Evolutionary conservation across 2,113 vertebrate genomes (phyloP).

Genomic region (Phasianus colchicus): DNA sequence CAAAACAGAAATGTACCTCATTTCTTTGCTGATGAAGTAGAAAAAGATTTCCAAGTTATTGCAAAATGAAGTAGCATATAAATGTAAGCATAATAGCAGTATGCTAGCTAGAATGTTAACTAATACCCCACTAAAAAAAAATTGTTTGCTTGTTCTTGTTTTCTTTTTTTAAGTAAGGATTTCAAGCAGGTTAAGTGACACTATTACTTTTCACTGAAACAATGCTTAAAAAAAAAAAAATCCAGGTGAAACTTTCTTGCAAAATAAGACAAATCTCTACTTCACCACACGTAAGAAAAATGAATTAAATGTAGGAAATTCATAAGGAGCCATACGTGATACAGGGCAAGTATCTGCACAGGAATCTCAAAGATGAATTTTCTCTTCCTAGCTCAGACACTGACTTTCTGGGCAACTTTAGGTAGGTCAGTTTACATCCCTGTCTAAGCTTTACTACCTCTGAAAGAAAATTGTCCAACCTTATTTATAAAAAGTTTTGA

Average conservation of each 20-base stretch:
- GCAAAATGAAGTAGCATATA: background rate
- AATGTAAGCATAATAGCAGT: background rate
- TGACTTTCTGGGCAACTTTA: background rate
- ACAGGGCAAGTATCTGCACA: background rate
- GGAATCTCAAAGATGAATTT: background rate
- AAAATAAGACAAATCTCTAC: background rate
- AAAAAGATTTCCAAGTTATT: background rate
- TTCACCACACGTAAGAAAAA: background rate
- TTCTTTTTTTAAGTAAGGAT: background rate
- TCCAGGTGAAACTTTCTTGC: background rate
- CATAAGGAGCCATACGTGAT: background rate
- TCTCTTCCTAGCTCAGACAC: background rate
- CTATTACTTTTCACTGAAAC: background rate
- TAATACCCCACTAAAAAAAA: background rate
- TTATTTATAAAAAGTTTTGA: background rate
- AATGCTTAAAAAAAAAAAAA: background rate
- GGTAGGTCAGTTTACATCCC: background rate
- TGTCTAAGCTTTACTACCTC: background rate
- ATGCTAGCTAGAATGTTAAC: background rate
- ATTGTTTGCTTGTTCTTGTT: accelerated
- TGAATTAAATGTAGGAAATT: background rate
- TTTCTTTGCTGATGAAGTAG: background rate
- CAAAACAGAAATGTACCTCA: background rate
- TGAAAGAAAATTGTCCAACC: background rate
- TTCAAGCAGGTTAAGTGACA: background rate